Percentiles rank a stretch among this genome's conserved stretches.
Evolutionary conservation across 2,797 vertebrate genomes (phyloP).

Genomic region (Myotis findleyi): DNA sequence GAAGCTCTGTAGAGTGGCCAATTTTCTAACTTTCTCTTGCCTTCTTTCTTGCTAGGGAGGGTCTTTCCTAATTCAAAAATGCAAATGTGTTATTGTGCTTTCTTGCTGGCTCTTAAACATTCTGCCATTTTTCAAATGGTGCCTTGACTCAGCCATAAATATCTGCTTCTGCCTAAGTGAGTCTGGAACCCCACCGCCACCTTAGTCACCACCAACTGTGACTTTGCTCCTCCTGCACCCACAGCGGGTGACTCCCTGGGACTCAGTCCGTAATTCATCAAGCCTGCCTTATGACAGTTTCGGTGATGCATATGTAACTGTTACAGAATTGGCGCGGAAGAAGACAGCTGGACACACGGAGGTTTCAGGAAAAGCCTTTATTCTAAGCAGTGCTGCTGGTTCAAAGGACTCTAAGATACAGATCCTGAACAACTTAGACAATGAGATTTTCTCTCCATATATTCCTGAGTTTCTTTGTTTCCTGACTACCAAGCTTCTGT

Average conservation of each 20-base stretch:
- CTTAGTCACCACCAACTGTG: background rate
- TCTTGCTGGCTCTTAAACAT: conserved; percentile 3
- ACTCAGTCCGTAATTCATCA: conserved; percentile 13
- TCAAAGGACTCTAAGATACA: too few species aligned
- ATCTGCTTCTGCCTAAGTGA: background rate
- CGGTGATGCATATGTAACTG: conserved; percentile 31
- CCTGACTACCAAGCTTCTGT: too few species aligned
- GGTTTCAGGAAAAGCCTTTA: too few species aligned
- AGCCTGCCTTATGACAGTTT: conserved; percentile 12
- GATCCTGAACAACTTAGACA: too few species aligned
- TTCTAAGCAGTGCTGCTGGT: too few species aligned
- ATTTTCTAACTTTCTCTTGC: conserved; percentile 3
- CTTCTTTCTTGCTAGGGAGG: conserved; percentile 38
- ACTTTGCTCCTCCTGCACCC: background rate
- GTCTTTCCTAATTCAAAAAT: conserved; percentile 54
- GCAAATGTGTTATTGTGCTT: background rate
- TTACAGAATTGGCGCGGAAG: too few species aligned
- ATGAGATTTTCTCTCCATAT: too few species aligned
- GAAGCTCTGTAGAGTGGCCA: conserved; percentile 21
- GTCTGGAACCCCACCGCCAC: background rate
- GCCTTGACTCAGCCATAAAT: background rate
- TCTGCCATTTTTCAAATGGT: conserved; percentile 35
- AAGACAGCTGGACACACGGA: too few species aligned
- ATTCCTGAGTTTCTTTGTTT: too few species aligned
- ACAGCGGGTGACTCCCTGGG: background rate